Conservation (phyloP, 2,888 invertebrate species). For the Pseudolycoriella hygida region DNA sequence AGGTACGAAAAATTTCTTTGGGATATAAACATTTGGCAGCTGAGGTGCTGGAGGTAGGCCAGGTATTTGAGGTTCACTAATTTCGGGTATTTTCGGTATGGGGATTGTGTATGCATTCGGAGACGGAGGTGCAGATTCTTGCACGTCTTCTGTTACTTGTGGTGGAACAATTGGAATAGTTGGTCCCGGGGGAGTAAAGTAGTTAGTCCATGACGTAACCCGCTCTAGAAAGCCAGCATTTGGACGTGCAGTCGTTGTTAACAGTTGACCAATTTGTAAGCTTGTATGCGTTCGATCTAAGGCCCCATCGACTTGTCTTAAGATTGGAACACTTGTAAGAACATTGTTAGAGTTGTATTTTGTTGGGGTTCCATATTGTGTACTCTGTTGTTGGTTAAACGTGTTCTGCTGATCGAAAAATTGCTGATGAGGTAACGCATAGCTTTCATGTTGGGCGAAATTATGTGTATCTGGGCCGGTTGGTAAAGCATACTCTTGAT, state of each 20-base stretch:
- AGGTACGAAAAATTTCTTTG: background rate
- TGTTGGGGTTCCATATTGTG: background rate
- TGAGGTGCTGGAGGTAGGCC: background rate
- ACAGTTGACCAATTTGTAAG: no score
- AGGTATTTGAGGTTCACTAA: background rate
- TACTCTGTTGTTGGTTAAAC: background rate
- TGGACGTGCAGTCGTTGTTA: background rate
- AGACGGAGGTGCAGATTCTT: background rate
- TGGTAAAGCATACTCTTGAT: no score
- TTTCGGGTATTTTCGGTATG: background rate
- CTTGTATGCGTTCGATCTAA: no score
- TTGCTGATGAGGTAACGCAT: no score
- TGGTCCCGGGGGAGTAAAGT: background rate
- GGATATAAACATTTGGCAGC: background rate
- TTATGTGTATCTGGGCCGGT: no score
- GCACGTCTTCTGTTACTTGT: background rate
- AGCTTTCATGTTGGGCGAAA: no score
- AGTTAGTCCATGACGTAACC: background rate
- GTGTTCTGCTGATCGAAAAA: no score
- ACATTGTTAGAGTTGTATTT: no score
- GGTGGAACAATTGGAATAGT: background rate
- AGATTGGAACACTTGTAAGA: no score
- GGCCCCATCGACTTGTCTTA: no score
- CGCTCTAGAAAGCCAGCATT: background rate
- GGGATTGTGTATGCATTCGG: background rate